Conservation (phyloP, 2,797 vertebrate species). For the Gymnopithys bicolor region DNA sequence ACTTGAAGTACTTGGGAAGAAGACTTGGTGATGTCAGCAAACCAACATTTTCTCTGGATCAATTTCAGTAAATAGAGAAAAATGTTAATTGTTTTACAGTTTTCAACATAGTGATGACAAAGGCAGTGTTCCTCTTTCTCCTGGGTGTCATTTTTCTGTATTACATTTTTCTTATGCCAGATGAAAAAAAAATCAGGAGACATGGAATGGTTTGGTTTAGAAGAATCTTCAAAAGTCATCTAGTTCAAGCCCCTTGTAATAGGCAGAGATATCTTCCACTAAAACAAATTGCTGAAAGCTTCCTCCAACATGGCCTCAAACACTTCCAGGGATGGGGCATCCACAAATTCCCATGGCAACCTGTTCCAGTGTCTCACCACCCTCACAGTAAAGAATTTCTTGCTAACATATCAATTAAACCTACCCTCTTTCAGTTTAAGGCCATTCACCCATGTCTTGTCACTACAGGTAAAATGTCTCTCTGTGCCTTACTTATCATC, state of each 20-base stretch:
- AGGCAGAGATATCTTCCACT: background rate
- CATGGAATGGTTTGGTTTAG: background rate
- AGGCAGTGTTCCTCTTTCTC: background rate
- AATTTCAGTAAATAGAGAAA: background rate
- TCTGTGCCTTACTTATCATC: background rate
- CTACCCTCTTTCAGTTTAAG: background rate
- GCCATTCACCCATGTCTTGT: background rate
- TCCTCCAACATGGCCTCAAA: background rate
- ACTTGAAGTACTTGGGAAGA: background rate
- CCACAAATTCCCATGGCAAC: background rate
- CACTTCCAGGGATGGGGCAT: background rate
- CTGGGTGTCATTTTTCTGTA: background rate
- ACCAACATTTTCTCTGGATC: background rate
- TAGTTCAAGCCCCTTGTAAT: background rate
- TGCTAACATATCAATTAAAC: background rate
- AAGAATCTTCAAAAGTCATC: background rate
- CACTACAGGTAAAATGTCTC: background rate
- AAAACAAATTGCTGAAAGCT: background rate
- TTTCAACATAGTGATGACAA: background rate
- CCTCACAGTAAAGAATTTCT: background rate
- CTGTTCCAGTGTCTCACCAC: background rate
- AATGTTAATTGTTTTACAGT: background rate
- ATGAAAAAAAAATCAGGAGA: background rate
- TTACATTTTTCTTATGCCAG: background rate
- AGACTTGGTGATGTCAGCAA: background rate